Base-by-base conservation (phyloP, 2,113 vertebrate species). In the Heptranchias perlo region DNA sequence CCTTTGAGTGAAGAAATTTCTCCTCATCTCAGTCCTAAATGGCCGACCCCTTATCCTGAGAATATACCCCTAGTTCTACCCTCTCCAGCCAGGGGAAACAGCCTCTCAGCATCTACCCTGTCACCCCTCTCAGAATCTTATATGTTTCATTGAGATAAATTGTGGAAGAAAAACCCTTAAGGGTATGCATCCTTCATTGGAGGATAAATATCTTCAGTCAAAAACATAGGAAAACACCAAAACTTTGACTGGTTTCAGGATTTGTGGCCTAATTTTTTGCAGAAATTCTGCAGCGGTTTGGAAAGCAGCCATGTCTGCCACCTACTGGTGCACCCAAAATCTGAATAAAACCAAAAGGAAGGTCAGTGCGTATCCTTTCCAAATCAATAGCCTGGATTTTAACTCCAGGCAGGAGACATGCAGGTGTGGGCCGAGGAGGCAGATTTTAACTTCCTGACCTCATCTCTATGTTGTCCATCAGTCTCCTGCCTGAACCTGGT, bases 291-390 rank as follows among this genome's bases (percentile, higher is more conserved):
- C 18, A 23, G 8, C 6, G 13, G 62, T 67, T 94, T 94, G 64
- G n/a, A 94, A 94, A 94, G 25, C 93, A 67, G 54, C 44, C 21
- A 44, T 28, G 64, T 44, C 62, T 94, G 93, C 93, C 93, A 94
- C 64, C 93, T 94, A 67, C 92, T 94, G 92, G 92, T n/a, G 47
- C 52, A 54, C 4, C 35, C 65, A n/a, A 94, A 94, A 44, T 28
- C 7, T 31, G 61, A 67, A 94, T 39, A 65, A 94, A 94, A 64
- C 8, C 18, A 64, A 39, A 92, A 62, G 54, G 31, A 92, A 16
- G 52, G 31, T n/a, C 13, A 18, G 28, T 58, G 54, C 28, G 6
- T 4, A 58, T 58, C 11, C 10, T 61, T 35, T 13, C 31, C n/a
- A 54, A 91, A 35, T 49, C 87, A 91, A 58, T 58, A 35, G 23